Percentiles rank a stretch among this genome's conserved stretches.
Evolutionary conservation across 1,140 invertebrate genomes (phyloP).

Genomic region (Mercenaria mercenaria): DNA sequence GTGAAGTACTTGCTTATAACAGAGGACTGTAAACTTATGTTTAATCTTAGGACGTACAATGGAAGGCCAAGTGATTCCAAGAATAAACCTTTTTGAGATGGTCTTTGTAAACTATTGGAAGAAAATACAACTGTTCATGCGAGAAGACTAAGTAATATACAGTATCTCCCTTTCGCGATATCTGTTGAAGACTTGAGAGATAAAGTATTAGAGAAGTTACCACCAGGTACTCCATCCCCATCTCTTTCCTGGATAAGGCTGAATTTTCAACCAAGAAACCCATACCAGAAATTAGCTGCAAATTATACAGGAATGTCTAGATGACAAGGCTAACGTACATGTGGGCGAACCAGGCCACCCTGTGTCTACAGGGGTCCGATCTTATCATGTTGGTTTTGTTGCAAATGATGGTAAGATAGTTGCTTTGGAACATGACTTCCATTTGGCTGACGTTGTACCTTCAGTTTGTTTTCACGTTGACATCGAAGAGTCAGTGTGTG

Average conservation of each 20-base stretch:
- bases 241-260: conserved; percentile 23
- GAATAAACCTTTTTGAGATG: conserved; percentile 44
- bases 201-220: conserved; percentile 15
- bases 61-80: conserved; percentile 17
- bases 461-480: conserved; percentile 62
- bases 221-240: conserved; percentile 26
- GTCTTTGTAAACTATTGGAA: conserved; percentile 13
- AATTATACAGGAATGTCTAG: conserved; percentile 64
- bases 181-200: conserved; percentile 51
- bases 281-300: conserved; percentile 28
- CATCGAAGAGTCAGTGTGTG: conserved; percentile 49
- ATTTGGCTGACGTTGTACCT: conserved; percentile 52
- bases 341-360: conserved; percentile 65
- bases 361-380: conserved; percentile 59
- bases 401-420: conserved; percentile 5
- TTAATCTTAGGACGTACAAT: conserved; percentile 63
- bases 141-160: conserved; percentile 34
- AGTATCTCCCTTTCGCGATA: conserved; percentile 59
- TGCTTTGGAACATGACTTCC: conserved; percentile 66
- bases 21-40: conserved; percentile 54
- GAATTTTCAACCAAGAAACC: conserved; percentile 59
- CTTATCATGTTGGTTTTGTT: conserved; percentile 49
- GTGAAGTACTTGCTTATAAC: conserved; percentile 26
- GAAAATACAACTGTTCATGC: conserved; percentile 64
- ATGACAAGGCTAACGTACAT: conserved; percentile 72